phyloP scores from a whole-genome alignment of 2,113 vertebrate genomes.

The Platanista minor region DNA sequence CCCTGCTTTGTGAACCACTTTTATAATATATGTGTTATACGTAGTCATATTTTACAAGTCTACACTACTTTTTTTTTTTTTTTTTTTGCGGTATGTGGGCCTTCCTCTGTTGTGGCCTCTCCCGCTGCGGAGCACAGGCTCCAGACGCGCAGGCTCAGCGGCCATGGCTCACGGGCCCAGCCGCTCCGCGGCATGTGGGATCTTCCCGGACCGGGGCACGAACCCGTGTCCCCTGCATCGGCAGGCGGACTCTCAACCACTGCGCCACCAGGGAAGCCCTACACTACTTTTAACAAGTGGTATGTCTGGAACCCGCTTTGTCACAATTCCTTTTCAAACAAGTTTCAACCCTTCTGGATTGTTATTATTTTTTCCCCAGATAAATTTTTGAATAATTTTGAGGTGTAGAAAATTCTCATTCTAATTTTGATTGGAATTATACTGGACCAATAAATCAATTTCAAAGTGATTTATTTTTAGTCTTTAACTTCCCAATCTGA shows the following conservation, averaged over 20 bases:
- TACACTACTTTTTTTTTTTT: background rate
- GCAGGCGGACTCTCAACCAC: too few relatives aligned
- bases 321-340: background rate
- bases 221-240: too few relatives aligned
- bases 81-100: too few relatives aligned
- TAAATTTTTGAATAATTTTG: background rate
- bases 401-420: background rate
- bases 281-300: background rate
- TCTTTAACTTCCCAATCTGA: background rate
- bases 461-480: background rate
- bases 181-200: too few relatives aligned
- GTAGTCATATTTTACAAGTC: background rate
- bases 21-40: background rate
- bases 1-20: background rate
- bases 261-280: too few relatives aligned
- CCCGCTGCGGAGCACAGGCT: too few relatives aligned
- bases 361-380: background rate
- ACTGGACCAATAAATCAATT: background rate
- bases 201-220: too few relatives aligned
- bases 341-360: background rate
- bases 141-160: too few relatives aligned
- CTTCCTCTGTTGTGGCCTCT: too few relatives aligned
- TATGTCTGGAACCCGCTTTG: background rate
- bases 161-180: too few relatives aligned
- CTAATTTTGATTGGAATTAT: background rate